phyloP scores from a whole-genome alignment of 2,113 vertebrate genomes.

The rat (Rattus norvegicus) region GRCr8 NC_086034.1:86737501-86738000 shows the following conservation, averaged over 20 bases:
- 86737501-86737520: not conserved
- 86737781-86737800: not conserved
- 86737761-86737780: not conserved
- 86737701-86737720: not conserved
- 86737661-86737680: not conserved
- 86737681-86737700: not conserved
- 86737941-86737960: too few species aligned
- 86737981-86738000: not conserved
- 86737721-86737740: accelerated
- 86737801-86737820: not conserved
- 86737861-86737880: not conserved
- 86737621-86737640: not conserved
- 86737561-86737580: not conserved
- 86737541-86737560: not conserved
- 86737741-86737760: not conserved
- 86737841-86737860: not conserved
- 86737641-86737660: not conserved
- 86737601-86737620: not conserved
- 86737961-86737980: not conserved
- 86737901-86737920: not conserved
- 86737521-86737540: accelerated
- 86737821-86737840: not conserved
- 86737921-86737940: accelerated
- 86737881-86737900: not conserved
- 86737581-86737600: not conserved